phyloP scores from a whole-genome alignment of 2,113 vertebrate species.

The Marmota flaviventris region DNA sequence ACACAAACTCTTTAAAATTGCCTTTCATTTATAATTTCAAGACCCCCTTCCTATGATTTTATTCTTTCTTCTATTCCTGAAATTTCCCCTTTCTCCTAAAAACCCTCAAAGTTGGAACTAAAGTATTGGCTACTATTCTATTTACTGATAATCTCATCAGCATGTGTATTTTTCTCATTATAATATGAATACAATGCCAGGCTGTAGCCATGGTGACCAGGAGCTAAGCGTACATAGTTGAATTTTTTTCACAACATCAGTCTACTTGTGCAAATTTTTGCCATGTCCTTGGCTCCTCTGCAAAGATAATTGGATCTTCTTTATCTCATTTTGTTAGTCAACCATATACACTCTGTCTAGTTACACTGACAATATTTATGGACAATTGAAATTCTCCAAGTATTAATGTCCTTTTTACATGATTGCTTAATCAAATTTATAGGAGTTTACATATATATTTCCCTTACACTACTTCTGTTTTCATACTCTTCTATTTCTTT shows the following conservation, averaged over 20 bases:
- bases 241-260: slow-evolving; percentile 2
- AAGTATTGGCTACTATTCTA: slow-evolving; percentile 20
- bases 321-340: slow-evolving; percentile 55
- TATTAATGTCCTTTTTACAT: not conserved
- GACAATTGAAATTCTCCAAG: not conserved
- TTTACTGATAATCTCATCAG: not conserved
- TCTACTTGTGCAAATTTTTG: slow-evolving; percentile 52
- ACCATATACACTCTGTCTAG: not conserved
- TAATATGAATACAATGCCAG: slow-evolving; percentile 47
- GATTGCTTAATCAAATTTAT: not conserved
- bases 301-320: not conserved
- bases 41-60: not conserved
- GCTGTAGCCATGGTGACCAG: slow-evolving; percentile 14
- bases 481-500: slow-evolving; percentile 1
- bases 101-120: not conserved
- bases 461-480: not conserved
- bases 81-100: not conserved
- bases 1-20: not conserved
- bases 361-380: slow-evolving; percentile 15
- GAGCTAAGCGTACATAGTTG: slow-evolving; percentile 12
- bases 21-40: not conserved
- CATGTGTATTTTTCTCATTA: slow-evolving; percentile 59
- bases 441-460: not conserved
- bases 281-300: not conserved
- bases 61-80: not conserved